phyloP scores from a whole-genome alignment of 2,888 invertebrate species.

The Actias luna region DNA sequence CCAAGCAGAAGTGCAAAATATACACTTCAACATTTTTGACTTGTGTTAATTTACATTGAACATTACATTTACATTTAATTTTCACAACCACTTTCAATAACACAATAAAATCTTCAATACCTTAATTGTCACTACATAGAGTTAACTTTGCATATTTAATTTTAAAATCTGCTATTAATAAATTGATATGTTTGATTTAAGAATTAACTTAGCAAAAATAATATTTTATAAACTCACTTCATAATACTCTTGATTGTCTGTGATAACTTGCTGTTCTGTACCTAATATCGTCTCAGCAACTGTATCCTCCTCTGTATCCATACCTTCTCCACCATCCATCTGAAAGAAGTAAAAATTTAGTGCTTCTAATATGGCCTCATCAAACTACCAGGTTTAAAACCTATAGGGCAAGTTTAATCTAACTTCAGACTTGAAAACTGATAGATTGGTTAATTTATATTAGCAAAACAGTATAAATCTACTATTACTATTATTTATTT shows the following conservation, averaged over 20 bases:
- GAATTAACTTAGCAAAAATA: neutral
- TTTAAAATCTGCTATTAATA: neutral
- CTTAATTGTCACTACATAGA: too few species aligned
- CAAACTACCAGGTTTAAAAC: neutral
- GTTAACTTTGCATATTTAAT: too few species aligned
- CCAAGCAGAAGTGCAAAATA: too few species aligned
- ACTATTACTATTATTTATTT: too few species aligned
- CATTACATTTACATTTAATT: too few species aligned
- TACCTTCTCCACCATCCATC: constrained; percentile 36
- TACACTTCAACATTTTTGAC: too few species aligned
- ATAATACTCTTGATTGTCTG: constrained; percentile 74
- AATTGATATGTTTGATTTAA: neutral
- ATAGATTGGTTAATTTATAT: too few species aligned
- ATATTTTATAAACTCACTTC: constrained; percentile 45
- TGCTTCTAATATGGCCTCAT: neutral
- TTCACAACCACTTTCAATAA: too few species aligned
- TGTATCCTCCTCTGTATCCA: constrained; percentile 32
- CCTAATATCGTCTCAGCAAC: constrained; percentile 30
- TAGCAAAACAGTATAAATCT: too few species aligned
- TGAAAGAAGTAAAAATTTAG: neutral
- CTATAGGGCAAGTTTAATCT: neutral
- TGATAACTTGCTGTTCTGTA: constrained; percentile 66
- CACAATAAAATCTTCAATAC: too few species aligned
- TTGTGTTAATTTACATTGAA: too few species aligned
- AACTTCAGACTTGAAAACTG: too few species aligned